Evolutionary conservation across 2,113 vertebrate genomes (phyloP).

Genomic region (Sitta europaea): DNA sequence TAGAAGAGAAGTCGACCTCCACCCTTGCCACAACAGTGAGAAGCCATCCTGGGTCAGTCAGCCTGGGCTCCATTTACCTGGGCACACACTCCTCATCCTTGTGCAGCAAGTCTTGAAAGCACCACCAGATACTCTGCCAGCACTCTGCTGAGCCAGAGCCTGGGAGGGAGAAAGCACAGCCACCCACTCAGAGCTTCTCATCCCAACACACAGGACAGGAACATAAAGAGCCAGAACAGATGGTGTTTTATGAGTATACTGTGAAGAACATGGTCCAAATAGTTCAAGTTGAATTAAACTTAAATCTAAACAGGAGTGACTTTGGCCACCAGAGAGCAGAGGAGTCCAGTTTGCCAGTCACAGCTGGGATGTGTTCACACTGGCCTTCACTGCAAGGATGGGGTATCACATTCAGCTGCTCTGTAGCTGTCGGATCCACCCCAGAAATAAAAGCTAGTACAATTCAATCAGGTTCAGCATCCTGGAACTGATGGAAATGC

Average conservation of each 20-base stretch:
- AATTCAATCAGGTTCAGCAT: not conserved
- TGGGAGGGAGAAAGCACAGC: not conserved
- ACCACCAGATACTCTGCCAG: not conserved
- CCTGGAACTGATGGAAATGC: constrained; percentile 30
- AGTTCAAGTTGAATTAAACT: not conserved
- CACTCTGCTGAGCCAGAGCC: not conserved
- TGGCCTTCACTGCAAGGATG: not conserved
- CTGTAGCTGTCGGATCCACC: not conserved
- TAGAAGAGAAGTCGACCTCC: not conserved
- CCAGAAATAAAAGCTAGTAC: not conserved
- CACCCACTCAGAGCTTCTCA: not conserved
- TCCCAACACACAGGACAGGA: not conserved
- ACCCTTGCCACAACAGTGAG: not conserved
- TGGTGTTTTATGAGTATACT: no score
- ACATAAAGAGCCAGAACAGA: not conserved
- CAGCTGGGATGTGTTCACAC: not conserved
- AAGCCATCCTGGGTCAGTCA: not conserved
- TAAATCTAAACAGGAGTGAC: not conserved
- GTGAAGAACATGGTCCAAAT: not conserved
- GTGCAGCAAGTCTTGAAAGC: not conserved
- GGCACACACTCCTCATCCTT: not conserved
- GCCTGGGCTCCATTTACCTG: not conserved
- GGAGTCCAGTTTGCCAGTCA: not conserved
- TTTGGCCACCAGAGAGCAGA: not conserved
- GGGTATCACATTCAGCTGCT: not conserved